Conservation (phyloP, 2,797 vertebrate species). For the Hafferia zeledoni region DNA sequence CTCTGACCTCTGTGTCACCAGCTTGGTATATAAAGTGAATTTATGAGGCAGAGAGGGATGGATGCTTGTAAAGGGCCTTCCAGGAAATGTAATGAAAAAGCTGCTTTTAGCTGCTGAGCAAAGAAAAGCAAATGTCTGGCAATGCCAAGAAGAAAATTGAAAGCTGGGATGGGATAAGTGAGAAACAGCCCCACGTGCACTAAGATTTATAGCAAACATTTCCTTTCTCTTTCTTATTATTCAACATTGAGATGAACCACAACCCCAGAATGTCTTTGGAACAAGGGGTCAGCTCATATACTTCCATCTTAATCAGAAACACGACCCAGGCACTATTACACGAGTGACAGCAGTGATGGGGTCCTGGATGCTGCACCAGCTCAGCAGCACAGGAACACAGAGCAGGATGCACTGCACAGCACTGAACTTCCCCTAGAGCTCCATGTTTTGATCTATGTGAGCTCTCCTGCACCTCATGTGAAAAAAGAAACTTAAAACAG, state of each 20-base stretch:
- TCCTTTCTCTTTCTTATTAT: constrained; percentile 59
- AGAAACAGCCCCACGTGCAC: background rate
- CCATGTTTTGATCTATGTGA: background rate
- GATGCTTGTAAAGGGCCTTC: constrained; percentile 43
- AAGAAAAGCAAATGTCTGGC: constrained; percentile 35
- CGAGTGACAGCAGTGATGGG: background rate
- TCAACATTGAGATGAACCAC: constrained; percentile 43
- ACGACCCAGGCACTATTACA: background rate
- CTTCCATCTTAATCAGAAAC: constrained; percentile 30
- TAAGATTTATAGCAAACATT: constrained; percentile 56
- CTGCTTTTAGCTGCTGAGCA: constrained; percentile 58
- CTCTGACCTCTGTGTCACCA: background rate
- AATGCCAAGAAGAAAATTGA: constrained; percentile 64
- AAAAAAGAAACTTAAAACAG: background rate
- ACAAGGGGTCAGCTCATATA: background rate
- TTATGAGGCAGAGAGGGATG: constrained; percentile 56
- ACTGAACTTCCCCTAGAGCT: background rate
- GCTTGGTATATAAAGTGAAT: constrained; percentile 64
- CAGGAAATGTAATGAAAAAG: constrained; percentile 70
- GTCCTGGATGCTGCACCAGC: background rate
- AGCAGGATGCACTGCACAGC: fast-evolving
- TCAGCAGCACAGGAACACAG: background rate
- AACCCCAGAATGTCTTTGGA: background rate
- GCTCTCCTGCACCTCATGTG: background rate
- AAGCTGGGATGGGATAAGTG: constrained; percentile 15